Percentiles rank a stretch among this genome's conserved stretches.
Evolutionary conservation across 2,113 vertebrate species (phyloP).

Genomic region (Ophthalmolycus amberensis): DNA sequence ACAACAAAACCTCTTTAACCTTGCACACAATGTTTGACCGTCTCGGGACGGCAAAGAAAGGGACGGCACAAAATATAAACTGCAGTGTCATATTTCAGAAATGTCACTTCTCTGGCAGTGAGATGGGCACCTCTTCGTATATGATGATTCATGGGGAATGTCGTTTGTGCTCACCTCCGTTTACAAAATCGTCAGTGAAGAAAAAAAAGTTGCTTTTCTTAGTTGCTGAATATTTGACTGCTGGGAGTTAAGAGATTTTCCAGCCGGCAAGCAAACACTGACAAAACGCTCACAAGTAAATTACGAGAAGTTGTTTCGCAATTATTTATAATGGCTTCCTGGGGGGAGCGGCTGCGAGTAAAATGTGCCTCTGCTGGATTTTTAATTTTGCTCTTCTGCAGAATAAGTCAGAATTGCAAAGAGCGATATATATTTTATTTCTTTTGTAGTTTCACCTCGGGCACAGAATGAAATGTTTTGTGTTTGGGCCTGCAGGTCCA

Average conservation of each 20-base stretch:
- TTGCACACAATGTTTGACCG: neutral
- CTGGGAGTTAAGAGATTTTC: neutral
- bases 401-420: slow-evolving; percentile 40
- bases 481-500: slow-evolving; percentile 32
- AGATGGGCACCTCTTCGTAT: neutral
- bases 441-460: slow-evolving; percentile 11
- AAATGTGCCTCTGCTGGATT: slow-evolving; percentile 36
- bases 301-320: slow-evolving; percentile 5
- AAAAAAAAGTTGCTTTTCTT: neutral
- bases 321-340: slow-evolving; percentile 46
- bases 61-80: neutral
- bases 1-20: slow-evolving; percentile 22
- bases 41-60: slow-evolving; percentile 9
- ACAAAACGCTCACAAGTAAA: neutral
- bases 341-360: slow-evolving; percentile 15
- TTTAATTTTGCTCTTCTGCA: slow-evolving; percentile 34
- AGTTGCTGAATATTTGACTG: neutral
- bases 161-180: neutral
- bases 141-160: neutral
- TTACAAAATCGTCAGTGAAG: neutral
- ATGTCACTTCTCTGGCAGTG: slow-evolving; percentile 11
- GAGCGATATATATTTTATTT: neutral
- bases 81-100: neutral
- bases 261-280: neutral
- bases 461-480: slow-evolving; percentile 29